phyloP scores from a whole-genome alignment of 2,888 invertebrate species.

The Sarcophaga carnaria region DNA sequence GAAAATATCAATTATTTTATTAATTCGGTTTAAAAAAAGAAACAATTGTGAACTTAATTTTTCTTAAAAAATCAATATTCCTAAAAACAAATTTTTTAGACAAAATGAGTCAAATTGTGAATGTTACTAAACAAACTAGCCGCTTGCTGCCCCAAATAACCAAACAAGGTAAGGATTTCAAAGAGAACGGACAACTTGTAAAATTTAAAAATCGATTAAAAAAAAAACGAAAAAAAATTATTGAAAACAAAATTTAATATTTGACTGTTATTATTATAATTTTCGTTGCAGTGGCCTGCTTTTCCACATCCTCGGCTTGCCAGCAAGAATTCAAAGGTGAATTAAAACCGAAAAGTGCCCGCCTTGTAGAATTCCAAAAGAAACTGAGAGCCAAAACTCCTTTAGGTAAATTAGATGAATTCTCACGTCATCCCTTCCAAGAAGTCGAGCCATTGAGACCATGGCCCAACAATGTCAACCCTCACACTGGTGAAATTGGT shows the following conservation, averaged over 20 bases:
- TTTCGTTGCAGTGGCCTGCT: constrained; percentile 72
- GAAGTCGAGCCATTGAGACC: constrained; percentile 92
- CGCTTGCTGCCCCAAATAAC: constrained; percentile 74
- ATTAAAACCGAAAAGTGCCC: constrained; percentile 81
- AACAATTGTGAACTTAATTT: constrained; percentile 5
- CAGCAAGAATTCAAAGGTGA: constrained; percentile 72
- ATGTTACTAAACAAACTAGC: constrained; percentile 71
- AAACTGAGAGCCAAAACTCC: constrained; percentile 88
- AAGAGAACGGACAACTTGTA: background rate
- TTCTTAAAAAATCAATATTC: constrained; percentile 56
- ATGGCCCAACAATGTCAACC: constrained; percentile 94
- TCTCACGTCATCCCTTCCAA: constrained; percentile 87
- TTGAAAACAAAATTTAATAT: constrained; percentile 23
- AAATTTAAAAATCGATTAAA: constrained; percentile 10
- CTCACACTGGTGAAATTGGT: constrained; percentile 95
- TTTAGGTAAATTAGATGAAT: constrained; percentile 89
- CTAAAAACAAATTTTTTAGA: constrained; percentile 34
- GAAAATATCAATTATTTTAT: constrained; percentile 53
- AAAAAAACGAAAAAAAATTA: background rate
- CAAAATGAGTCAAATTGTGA: constrained; percentile 74
- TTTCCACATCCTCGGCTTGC: constrained; percentile 72
- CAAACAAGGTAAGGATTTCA: constrained; percentile 74
- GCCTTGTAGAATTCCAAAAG: constrained; percentile 88
- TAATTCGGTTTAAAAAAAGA: background rate
- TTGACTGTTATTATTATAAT: constrained; percentile 17